Evolutionary conservation across 2,797 vertebrate genomes (phyloP), one percentile per base, ranked within the genome.

Genomic region (Synanceia verrucosa): DNA sequence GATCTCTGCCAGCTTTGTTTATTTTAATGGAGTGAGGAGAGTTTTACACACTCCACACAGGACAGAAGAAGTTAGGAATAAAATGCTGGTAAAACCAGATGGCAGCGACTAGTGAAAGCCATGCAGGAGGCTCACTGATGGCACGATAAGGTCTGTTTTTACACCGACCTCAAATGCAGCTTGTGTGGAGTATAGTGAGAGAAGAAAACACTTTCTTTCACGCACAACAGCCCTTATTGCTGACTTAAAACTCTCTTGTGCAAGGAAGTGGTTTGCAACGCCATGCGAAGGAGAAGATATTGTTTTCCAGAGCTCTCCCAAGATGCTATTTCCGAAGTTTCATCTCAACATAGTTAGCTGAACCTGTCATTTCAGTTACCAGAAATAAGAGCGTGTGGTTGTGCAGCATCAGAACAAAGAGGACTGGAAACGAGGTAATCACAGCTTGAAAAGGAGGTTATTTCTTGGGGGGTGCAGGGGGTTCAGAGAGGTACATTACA

Each of bases 321-420:
- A 9, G 71, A 85, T 75, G 78, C 84, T 87, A 92, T 93, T 93
- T 91, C 81, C 61, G 78, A 90, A 73, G 74, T 70, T 70, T 91
- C 88, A 88, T 91, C 82, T 86, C 80, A 89, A 88, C 86, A 87
- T 59, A 81, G 85, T 88, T 70, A 80, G 76, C 83, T 81, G 43
- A 92, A 91, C 88, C 87, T 84, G 82, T 87, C 82, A 91, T 93
- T 93, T 91, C 8, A 86, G 82, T 58, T 67, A 73, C 86, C 85
- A 85, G 84, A 82, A 91, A 91, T 91, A 91, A 75, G 70, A 61
- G 11, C 12, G 2, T 85, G 82, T 28, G 81, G 84, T 82, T 29
- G 78, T 26, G 63, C 83, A 65, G 78, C 21, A 61, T 33, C 33
- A 76, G 82, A 86, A 85, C 82, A 89, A 81, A 83, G 70, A 53